Conservation (phyloP, 2,113 vertebrate genomes). For the Calidris pugnax region DNA sequence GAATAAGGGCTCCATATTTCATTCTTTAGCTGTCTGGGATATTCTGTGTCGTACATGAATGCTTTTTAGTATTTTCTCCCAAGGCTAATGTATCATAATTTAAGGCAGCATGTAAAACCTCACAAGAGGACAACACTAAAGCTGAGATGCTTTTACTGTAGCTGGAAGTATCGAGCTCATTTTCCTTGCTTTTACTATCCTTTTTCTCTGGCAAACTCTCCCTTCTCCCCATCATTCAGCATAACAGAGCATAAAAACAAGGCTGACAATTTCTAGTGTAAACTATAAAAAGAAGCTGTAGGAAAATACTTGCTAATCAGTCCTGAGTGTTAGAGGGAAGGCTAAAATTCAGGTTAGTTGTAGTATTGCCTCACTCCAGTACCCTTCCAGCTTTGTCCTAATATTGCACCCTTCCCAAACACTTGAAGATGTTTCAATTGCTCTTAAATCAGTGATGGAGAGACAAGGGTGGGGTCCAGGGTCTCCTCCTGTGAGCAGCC, state of each 20-base stretch:
- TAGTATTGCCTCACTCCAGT: not conserved
- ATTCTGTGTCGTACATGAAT: slow-evolving; percentile 59
- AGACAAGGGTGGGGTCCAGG: not conserved
- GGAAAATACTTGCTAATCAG: slow-evolving; percentile 25
- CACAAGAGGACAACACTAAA: slow-evolving; percentile 71
- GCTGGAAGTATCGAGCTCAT: slow-evolving; percentile 65
- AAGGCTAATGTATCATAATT: slow-evolving; percentile 76
- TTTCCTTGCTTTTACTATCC: slow-evolving; percentile 60
- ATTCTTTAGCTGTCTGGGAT: slow-evolving; percentile 66
- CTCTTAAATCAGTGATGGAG: not conserved
- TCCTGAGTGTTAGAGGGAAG: not conserved
- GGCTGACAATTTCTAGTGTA: slow-evolving; percentile 39
- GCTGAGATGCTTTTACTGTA: slow-evolving; percentile 65
- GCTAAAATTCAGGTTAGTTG: not conserved
- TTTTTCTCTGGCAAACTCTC: slow-evolving; percentile 45
- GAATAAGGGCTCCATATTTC: slow-evolving; percentile 54
- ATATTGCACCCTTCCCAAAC: not conserved
- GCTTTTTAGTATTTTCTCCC: slow-evolving; percentile 70
- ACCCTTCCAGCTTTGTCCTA: not conserved
- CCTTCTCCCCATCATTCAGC: slow-evolving; percentile 51
- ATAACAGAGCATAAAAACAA: slow-evolving; percentile 48
- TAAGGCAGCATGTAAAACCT: slow-evolving; percentile 69
- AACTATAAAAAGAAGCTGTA: slow-evolving; percentile 7
- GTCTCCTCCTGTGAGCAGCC: not conserved
- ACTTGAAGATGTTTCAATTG: not conserved